Conservation (phyloP, 2,888 invertebrate genomes). For the Mactromeris polynyma region DNA sequence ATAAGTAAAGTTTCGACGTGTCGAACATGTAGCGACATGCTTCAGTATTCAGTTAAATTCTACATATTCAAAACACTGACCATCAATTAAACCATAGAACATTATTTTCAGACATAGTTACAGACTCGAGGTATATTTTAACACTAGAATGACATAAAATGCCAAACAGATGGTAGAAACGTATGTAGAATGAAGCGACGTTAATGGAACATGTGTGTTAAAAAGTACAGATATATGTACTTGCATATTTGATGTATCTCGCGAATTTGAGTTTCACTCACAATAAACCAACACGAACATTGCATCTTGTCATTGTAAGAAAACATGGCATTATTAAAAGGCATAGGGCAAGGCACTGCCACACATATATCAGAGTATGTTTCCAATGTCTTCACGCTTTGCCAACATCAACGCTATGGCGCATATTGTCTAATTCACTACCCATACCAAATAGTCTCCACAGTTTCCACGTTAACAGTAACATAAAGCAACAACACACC, state of each 20-base stretch:
- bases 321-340: background rate
- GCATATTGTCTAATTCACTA: background rate
- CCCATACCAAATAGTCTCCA: too few relatives aligned
- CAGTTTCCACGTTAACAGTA: too few relatives aligned
- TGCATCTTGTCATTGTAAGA: background rate
- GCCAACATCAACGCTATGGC: background rate
- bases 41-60: background rate
- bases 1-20: too few relatives aligned
- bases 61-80: background rate
- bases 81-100: background rate
- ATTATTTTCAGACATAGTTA: background rate
- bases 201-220: background rate
- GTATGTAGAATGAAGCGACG: background rate
- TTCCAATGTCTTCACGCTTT: background rate
- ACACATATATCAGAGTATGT: background rate
- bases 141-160: background rate
- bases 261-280: background rate
- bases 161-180: background rate
- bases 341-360: background rate
- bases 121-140: background rate
- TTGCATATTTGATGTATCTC: background rate
- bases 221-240: background rate
- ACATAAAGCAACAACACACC: too few relatives aligned
- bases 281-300: background rate
- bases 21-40: background rate